Base-by-base conservation (phyloP, 2,113 vertebrate genomes). In the Zosterops hypoxanthus region DNA sequence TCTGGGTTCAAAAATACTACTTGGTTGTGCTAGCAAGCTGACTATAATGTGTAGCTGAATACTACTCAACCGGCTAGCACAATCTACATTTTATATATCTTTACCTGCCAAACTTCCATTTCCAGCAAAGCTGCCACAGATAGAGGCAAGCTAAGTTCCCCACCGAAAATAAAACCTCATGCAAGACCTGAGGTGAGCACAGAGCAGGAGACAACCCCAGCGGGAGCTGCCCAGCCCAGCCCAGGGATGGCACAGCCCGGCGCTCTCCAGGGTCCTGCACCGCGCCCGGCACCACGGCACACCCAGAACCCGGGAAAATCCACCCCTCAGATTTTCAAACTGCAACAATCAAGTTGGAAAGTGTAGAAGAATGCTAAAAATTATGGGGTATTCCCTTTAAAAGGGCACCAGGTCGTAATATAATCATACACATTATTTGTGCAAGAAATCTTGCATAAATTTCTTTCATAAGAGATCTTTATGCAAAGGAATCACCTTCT, bases 161-260 rank as follows among this genome's bases (percentile, higher is more conserved):
- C 25, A 8, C 22, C 2, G 22, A 28, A 28, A 53, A 12, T 2
- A 36, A 36, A 10, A 24, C 0, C 19, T 7, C 41, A 1, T 3
- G 4, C 2, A 33, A 31, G 56, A 28, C 10, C 63, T 0, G 18
- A 39, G 49, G 14, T 0, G 39, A 59, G 17, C 28, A 2, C 0
- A 1, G 26, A 2, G 4, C 19, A 23, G 16, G 16, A 22, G 31
- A 10, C 39, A 5, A 11, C 2, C 9, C 23, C 33, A 11, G 7
- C 0, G 0, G 2, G 12, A 31, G 53, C 5, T 0, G 2, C 24
- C 1, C 1, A 1, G 3, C 2, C 8, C 9, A 24, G 1, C 2
- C 8, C 9, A 24, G 1, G 1, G 13, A 14, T 1, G 24, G 24
- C 26, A 16, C 14, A 18, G 47, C 17, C 22, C 7, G 70, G 36